These are phyloP conservation scores for Plagodis pulveraria DNA, from an alignment of 2,888 invertebrate species.

Conservation along the genomic window DNA sequence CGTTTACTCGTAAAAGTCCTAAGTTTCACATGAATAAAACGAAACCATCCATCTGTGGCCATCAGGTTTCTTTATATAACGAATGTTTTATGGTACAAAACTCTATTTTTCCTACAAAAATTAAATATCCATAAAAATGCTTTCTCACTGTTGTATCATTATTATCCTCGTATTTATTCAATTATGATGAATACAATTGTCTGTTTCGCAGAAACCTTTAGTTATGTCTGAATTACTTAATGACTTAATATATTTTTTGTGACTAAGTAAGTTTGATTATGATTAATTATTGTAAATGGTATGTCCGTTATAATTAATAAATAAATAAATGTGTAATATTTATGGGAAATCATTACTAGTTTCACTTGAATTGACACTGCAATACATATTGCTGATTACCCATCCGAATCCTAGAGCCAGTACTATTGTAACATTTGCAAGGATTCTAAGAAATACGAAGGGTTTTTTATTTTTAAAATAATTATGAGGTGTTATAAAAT, in stretches of 20 bases:
- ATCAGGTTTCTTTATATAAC: too few relatives aligned
- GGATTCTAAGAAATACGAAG: constrained; percentile 15
- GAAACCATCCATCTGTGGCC: constrained; percentile 7
- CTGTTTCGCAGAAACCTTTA: constrained; percentile 2
- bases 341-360: constrained; percentile 7
- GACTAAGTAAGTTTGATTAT: too few relatives aligned
- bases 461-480: constrained; percentile 11
- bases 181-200: not conserved
- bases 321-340: too few relatives aligned
- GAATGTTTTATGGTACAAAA: too few relatives aligned
- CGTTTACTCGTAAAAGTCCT: constrained; percentile 4
- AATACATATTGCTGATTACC: not conserved
- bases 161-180: too few relatives aligned
- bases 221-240: too few relatives aligned
- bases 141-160: too few relatives aligned
- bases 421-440: constrained; percentile 2
- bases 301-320: too few relatives aligned
- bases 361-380: constrained; percentile 16
- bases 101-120: too few relatives aligned
- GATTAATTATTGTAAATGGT: too few relatives aligned
- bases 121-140: too few relatives aligned
- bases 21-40: constrained; percentile 4
- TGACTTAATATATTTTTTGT: too few relatives aligned
- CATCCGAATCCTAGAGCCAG: not conserved
- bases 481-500: constrained; percentile 14